Evolutionary conservation across 2,888 invertebrate genomes (phyloP), one percentile per base, ranked within the genome.

Genomic region (Habrosyne pyritoides): DNA sequence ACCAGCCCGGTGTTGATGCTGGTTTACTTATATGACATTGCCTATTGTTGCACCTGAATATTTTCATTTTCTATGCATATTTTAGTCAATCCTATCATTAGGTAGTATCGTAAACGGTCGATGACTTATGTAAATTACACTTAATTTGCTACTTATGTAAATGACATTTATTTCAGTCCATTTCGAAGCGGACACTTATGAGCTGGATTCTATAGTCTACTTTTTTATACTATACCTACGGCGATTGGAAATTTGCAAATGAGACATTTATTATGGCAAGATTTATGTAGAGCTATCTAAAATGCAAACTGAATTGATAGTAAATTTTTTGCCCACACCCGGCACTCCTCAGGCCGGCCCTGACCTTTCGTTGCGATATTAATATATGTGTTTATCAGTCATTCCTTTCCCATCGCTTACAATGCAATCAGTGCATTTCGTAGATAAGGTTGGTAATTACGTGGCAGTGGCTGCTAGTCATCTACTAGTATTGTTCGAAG

Each of bases 121-220:
- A 69, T 68, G 78, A 77, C 78, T 68, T 73, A 73, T 72, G 77
- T 67, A 67, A 73, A 73, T 70, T 66, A 12, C 33, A 33, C n/a
- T 33, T n/a, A 33, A 33, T 33, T 33, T 33, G 5, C 33, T n/a
- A 33, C 33, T 47, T 47, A 47, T 47, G 47, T 21, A 47, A 47
- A 47, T 47, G 22, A 47, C 47, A 47, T 47, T 47, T 33, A 33
- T 33, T n/a, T 33, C 33, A 33, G 12, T 12, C n/a, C 12, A n/a
- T 33, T 33, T n/a, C 33, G 33, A 33, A 33, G 33, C 12, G 10
- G 33, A 33, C 2, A 33, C 33, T n/a, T 33, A 12, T 33, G 3
- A 24, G 24, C 3, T 33, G 1, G 2, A 1, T n/a, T n/a, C 12
- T n/a, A 5, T 33, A 33, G 10, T n/a, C 8, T n/a, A 33, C 10